phyloP scores from a whole-genome alignment of 2,113 vertebrate genomes.

The Cyprinodon brontotheroides region DNA sequence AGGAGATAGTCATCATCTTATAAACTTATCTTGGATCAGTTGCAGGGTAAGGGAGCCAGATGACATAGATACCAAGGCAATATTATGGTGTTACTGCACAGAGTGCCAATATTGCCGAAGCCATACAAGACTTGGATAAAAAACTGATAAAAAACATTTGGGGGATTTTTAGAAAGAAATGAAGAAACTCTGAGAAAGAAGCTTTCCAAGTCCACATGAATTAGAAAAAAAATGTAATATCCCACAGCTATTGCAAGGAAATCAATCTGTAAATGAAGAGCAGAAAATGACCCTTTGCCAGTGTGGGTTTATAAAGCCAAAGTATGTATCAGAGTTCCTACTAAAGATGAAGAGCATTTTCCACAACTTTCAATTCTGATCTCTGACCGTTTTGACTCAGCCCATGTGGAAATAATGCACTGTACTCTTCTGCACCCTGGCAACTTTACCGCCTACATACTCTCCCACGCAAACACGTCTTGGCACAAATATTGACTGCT shows the following conservation, averaged over 20 bases:
- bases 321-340: neutral
- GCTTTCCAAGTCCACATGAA: neutral
- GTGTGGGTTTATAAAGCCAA: slow-evolving; percentile 8
- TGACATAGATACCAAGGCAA: neutral
- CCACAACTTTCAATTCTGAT: slow-evolving; percentile 27
- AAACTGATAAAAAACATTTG: neutral
- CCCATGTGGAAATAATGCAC: slow-evolving; percentile 43
- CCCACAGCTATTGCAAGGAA: neutral
- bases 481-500: slow-evolving; percentile 69
- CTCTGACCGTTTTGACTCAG: slow-evolving; percentile 29
- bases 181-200: neutral
- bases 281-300: slow-evolving; percentile 10
- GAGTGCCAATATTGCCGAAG: neutral
- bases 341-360: slow-evolving; percentile 3
- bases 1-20: neutral
- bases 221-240: neutral
- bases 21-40: neutral
- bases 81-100: neutral
- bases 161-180: slow-evolving; percentile 3
- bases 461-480: slow-evolving; percentile 71
- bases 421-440: slow-evolving; percentile 54
- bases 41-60: neutral
- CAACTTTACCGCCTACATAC: slow-evolving; percentile 72
- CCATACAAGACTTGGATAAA: neutral
- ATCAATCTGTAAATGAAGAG: neutral